Percentiles rank a stretch among this genome's conserved stretches.
Conservation (phyloP, 2,888 invertebrate species). For the Caenorhabditis angaria region DNA sequence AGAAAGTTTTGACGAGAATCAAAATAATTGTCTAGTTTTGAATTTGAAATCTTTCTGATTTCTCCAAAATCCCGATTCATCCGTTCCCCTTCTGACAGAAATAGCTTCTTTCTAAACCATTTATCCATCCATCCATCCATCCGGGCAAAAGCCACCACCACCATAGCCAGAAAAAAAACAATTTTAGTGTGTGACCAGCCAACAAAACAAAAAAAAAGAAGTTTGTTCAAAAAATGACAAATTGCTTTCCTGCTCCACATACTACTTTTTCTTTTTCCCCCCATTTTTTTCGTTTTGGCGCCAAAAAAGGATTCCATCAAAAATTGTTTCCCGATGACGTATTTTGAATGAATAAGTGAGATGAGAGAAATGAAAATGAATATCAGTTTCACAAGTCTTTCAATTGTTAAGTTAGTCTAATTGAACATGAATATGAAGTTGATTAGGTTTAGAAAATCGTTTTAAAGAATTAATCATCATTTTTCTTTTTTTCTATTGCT, state of each 20-base stretch:
- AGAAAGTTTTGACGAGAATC: no score
- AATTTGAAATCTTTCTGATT: no score
- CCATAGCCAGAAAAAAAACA: not conserved
- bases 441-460: no score
- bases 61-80: no score
- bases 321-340: not conserved
- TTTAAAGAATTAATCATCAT: not conserved
- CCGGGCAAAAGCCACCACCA: no score
- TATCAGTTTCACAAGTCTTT: no score
- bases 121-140: no score
- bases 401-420: no score
- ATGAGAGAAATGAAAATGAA: not conserved
- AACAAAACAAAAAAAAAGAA: not conserved
- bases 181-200: not conserved
- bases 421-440: no score
- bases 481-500: not conserved
- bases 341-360: not conserved
- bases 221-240: constrained; percentile 2
- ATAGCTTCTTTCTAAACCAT: no score
- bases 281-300: not conserved
- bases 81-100: no score
- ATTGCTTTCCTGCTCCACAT: constrained; percentile 4
- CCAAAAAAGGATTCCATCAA: constrained; percentile 4
- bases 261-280: not conserved
- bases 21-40: no score